Evolutionary conservation across 2,797 vertebrate species (phyloP).

Genomic region (Holocentrus rufus): DNA sequence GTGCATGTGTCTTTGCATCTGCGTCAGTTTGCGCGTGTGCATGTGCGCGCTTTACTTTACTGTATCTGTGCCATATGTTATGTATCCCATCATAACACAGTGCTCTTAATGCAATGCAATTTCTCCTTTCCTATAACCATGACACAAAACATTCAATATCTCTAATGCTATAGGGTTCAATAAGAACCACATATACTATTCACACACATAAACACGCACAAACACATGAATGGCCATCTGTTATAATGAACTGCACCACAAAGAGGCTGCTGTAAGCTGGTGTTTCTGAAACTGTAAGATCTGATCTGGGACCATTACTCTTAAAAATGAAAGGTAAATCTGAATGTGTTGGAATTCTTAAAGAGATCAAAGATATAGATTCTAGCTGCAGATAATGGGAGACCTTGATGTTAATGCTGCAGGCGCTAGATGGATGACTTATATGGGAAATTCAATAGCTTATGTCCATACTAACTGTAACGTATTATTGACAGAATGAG

Average conservation of each 20-base stretch:
- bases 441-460: conserved; percentile 17
- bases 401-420: conserved; percentile 18
- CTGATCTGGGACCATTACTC: no score
- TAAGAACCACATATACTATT: neutral
- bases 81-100: neutral
- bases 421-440: conserved; percentile 15
- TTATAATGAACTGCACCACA: no score
- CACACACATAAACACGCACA: neutral
- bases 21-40: conserved; percentile 14
- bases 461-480: conserved; percentile 5
- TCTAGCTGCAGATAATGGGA: conserved; percentile 30
- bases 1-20: conserved; percentile 6
- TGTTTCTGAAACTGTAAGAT: no score
- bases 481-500: conserved; percentile 16
- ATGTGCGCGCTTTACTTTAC: no score
- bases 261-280: no score
- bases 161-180: conserved; percentile 24
- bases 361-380: conserved; percentile 19
- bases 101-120: conserved; percentile 11
- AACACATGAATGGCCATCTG: neutral
- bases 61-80: no score
- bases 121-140: neutral
- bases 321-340: neutral
- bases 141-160: conserved; percentile 32
- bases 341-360: conserved; percentile 6